phyloP scores from a whole-genome alignment of 2,888 invertebrate species.

The Drosophila merina region DNA sequence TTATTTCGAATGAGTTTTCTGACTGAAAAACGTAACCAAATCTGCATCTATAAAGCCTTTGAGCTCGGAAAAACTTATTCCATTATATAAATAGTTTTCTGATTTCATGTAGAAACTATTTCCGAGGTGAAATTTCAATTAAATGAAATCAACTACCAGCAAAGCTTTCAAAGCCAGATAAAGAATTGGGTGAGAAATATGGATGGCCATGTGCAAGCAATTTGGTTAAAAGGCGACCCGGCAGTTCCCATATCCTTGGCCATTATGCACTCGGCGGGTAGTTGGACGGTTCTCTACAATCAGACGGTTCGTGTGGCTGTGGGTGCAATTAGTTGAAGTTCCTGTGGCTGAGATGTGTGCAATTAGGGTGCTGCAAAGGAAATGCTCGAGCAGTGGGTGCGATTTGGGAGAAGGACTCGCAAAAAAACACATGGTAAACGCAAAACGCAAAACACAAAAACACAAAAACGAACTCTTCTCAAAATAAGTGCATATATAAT shows the following conservation, averaged over 20 bases:
- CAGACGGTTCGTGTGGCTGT: slow-evolving; percentile 27
- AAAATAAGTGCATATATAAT: slow-evolving; percentile 35
- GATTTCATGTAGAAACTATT: not conserved
- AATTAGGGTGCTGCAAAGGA: slow-evolving; percentile 66
- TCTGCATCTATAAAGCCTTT: too few relatives aligned
- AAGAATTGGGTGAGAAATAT: not conserved
- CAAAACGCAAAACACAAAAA: not conserved
- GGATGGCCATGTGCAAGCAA: slow-evolving; percentile 4
- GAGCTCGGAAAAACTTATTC: too few relatives aligned
- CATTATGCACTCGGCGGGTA: slow-evolving; percentile 29
- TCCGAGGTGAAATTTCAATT: not conserved
- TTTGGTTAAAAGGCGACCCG: slow-evolving; percentile 1
- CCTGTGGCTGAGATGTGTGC: slow-evolving; percentile 60
- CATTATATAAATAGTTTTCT: not conserved
- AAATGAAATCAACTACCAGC: not conserved
- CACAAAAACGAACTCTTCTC: slow-evolving; percentile 8
- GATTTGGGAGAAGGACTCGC: slow-evolving; percentile 15
- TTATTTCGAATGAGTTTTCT: not conserved
- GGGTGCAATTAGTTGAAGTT: slow-evolving; percentile 50
- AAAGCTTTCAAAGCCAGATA: not conserved
- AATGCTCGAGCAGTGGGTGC: slow-evolving; percentile 16
- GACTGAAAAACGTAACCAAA: not conserved
- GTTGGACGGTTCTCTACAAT: slow-evolving; percentile 15
- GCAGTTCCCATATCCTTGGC: not conserved
- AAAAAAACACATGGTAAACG: slow-evolving; percentile 4